phyloP scores from a whole-genome alignment of 2,797 vertebrate genomes.

The Pogoniulus pusillus region DNA sequence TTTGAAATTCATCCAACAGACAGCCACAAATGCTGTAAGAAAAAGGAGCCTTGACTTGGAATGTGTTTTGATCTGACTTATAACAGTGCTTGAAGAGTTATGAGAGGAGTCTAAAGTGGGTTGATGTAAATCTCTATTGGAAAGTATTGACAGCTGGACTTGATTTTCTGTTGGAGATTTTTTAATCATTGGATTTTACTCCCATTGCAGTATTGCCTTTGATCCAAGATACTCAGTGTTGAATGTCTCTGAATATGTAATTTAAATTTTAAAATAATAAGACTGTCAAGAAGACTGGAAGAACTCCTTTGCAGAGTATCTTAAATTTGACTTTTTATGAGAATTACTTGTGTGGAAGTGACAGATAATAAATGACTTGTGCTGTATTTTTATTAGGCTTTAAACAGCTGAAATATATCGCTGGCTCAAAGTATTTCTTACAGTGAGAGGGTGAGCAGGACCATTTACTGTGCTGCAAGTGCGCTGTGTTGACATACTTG shows the following conservation, averaged over 20 bases:
- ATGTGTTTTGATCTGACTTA: constrained; percentile 31
- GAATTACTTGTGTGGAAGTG: background rate
- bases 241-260: background rate
- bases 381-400: constrained; percentile 40
- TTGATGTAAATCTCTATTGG: constrained; percentile 43
- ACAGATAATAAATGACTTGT: constrained; percentile 27
- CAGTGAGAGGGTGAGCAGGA: background rate
- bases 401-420: background rate
- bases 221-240: background rate
- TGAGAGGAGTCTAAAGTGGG: constrained; percentile 4
- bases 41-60: background rate
- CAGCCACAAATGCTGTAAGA: background rate
- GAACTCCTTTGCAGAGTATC: constrained; percentile 9
- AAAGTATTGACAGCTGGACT: constrained; percentile 37
- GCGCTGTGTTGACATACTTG: background rate
- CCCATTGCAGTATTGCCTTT: background rate
- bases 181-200: constrained; percentile 3
- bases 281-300: background rate
- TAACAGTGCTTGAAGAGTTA: constrained; percentile 21
- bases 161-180: background rate
- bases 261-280: constrained; percentile 35
- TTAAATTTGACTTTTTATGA: constrained; percentile 30
- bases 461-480: background rate
- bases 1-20: background rate
- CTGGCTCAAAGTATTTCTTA: background rate